Base-by-base conservation (phyloP, 2,888 invertebrate species). In the Platerodrilus igneus region DNA sequence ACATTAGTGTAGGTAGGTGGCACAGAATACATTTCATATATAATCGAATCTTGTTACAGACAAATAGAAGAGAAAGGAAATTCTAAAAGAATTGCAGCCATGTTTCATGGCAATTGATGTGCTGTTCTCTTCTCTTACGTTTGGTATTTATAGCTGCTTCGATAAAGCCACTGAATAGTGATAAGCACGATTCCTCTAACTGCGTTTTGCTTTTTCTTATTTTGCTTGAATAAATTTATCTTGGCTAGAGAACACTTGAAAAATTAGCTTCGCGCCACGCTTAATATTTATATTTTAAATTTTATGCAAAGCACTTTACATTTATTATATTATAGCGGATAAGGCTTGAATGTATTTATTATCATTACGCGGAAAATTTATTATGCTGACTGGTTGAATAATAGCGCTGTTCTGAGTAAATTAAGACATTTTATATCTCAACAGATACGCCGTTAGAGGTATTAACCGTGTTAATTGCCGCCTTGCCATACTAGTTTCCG, bases 31-130 rank as follows among this genome's bases (percentile, higher is more conserved):
- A 42, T 37, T 37, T 33, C 39, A 35, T 31, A 33, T 34, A 21
- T 47, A 51, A 49, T 47, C 44, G 45, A 41, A 49, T 47, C 51
- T 51, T 49, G 48, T 49, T 51, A 49, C 45, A 49, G 47, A 35
- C 41, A 46, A 45, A 40, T 31, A 45, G 45, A 40, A 40, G 45
- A 34, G 37, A 48, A 45, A 33, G 44, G 45, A 49, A 45, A 46
- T 54, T 53, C 52, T 54, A 57, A 52, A 58, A 60, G 58, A 59
- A 60, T 60, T 57, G 58, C 56, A 46, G 54, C 52, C 48, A 61
- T 61, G 58, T 61, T 60, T 61, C 59, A 60, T 53, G 58, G 53
- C 58, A 60, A 60, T 59, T 58, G 60, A 59, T 58, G 59, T 54
- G 49, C 51, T 51, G 51, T 56, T 56, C 52, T 47, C 50, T 56